Conservation (phyloP, 2,888 invertebrate genomes). For the Lissocephala sabroskyi region DNA sequence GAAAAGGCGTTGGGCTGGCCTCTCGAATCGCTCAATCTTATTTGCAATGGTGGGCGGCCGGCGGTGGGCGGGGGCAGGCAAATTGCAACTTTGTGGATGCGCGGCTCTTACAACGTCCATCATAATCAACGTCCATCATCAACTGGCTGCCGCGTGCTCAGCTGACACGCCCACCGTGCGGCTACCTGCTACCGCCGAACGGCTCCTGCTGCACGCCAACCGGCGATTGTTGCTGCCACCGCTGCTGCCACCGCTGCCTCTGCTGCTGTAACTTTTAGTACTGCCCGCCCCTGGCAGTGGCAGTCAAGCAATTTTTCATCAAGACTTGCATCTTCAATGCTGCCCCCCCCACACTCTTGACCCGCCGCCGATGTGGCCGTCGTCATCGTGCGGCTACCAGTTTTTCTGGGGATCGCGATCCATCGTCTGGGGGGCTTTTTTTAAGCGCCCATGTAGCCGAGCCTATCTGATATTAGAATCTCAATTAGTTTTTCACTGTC, state of each 20-base stretch:
- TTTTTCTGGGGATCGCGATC: slow-evolving; percentile 22
- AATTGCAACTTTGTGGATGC: too few species aligned
- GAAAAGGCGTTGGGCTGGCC: slow-evolving; percentile 56
- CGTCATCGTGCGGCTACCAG: slow-evolving; percentile 54
- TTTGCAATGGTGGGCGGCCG: too few species aligned
- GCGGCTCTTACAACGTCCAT: too few species aligned
- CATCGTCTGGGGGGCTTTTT: slow-evolving; percentile 12
- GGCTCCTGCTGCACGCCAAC: slow-evolving; percentile 40
- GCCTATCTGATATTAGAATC: slow-evolving; percentile 60
- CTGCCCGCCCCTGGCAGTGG: slow-evolving; percentile 48
- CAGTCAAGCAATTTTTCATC: slow-evolving; percentile 62
- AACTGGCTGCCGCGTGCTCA: slow-evolving; percentile 52
- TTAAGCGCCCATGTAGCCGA: slow-evolving; percentile 45
- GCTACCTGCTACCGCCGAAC: slow-evolving; percentile 45
- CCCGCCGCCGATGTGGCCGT: too few species aligned
- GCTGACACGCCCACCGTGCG: slow-evolving; percentile 55
- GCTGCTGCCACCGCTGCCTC: slow-evolving; percentile 3
- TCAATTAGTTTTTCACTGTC: slow-evolving; percentile 60
- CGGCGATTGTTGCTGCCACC: slow-evolving; percentile 30
- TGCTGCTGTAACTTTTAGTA: slow-evolving; percentile 26
- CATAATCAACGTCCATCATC: slow-evolving; percentile 51
- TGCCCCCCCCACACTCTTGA: too few species aligned
- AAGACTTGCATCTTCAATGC: slow-evolving; percentile 23
- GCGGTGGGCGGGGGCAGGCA: too few species aligned
- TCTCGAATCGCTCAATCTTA: slow-evolving; percentile 57